Conservation (phyloP, 2,888 invertebrate species). For the Serripes groenlandicus region DNA sequence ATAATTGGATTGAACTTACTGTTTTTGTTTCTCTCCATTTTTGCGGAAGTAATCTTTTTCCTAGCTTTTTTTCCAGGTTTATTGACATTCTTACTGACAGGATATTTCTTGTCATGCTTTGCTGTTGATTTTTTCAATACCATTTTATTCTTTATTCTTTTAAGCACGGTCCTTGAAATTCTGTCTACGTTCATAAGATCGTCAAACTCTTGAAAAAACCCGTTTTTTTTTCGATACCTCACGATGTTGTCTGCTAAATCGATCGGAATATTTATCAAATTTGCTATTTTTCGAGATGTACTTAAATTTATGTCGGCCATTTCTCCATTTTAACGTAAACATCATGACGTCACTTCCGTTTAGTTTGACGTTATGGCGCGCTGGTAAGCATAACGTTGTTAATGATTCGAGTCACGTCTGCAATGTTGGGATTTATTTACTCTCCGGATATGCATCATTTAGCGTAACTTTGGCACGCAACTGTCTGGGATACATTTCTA, state of each 20-base stretch:
- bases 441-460: too few species aligned
- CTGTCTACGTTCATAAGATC: slow-evolving; percentile 5
- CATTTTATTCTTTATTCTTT: neutral
- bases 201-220: neutral
- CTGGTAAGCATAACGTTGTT: too few species aligned
- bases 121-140: neutral
- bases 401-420: too few species aligned
- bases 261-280: neutral
- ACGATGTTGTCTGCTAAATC: slow-evolving; percentile 1
- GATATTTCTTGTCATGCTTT: neutral
- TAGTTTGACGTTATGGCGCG: neutral
- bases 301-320: slow-evolving; percentile 14
- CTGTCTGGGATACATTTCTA: too few species aligned
- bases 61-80: neutral
- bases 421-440: too few species aligned
- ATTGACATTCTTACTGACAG: neutral
- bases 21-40: neutral
- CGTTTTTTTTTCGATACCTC: neutral
- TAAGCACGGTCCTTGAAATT: neutral
- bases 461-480: too few species aligned
- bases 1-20: neutral
- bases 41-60: neutral
- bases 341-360: slow-evolving; percentile 16
- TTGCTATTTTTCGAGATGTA: neutral
- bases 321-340: neutral